phyloP scores from a whole-genome alignment of 1,140 invertebrate genomes.

The Lepidurus couesii region DNA sequence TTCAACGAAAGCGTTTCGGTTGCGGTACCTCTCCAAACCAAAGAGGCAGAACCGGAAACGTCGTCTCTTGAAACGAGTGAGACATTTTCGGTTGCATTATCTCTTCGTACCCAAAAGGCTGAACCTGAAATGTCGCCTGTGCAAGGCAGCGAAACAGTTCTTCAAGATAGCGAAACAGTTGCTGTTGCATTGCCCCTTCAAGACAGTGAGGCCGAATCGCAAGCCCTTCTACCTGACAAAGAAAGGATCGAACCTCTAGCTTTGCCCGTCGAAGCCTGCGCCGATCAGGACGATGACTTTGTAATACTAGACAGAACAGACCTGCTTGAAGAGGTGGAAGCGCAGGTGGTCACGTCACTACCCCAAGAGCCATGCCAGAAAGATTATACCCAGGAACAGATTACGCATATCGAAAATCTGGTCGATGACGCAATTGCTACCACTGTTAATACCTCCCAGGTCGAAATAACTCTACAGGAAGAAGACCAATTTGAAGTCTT shows the following conservation, averaged over 20 bases:
- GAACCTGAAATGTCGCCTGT: no score
- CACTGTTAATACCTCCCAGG: neutral
- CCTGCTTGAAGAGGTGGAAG: neutral
- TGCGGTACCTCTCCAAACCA: neutral
- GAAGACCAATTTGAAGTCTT: conserved; percentile 19
- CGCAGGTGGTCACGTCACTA: neutral
- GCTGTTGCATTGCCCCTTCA: no score
- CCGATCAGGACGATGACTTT: conserved; percentile 27
- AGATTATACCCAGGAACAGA: neutral
- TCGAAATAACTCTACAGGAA: neutral
- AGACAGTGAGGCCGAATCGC: no score
- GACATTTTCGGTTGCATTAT: no score
- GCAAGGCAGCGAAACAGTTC: no score
- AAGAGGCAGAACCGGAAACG: neutral
- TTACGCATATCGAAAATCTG: conserved; percentile 20
- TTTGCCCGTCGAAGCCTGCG: neutral
- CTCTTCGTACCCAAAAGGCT: no score
- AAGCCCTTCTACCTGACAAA: no score
- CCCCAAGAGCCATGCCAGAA: neutral
- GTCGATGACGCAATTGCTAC: conserved; percentile 31
- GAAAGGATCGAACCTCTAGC: no score
- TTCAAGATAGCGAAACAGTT: no score
- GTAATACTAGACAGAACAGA: conserved; percentile 21
- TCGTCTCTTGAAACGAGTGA: no score
- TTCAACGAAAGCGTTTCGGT: neutral